Percentiles rank a stretch among this genome's conserved stretches.
Conservation (phyloP, 2,888 invertebrate genomes). For the Luffia ferchaultella region DNA sequence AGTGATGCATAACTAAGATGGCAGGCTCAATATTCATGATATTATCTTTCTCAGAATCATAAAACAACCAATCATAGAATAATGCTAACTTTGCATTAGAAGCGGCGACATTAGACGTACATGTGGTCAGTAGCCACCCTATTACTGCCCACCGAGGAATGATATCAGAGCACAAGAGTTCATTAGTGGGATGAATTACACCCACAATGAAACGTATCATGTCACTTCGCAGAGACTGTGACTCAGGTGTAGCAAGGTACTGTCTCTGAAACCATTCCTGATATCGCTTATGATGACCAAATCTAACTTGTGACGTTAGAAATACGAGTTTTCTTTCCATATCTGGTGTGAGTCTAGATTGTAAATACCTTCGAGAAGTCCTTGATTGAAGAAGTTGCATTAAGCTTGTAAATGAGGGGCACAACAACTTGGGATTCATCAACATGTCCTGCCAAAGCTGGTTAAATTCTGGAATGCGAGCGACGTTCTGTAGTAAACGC, state of each 20-base stretch:
- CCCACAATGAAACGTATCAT: conserved; percentile 94
- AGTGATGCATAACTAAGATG: conserved; percentile 93
- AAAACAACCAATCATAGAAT: conserved; percentile 94
- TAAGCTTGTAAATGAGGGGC: conserved; percentile 81
- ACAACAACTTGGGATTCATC: conserved; percentile 76
- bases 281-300: conserved; percentile 91
- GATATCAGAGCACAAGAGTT: conserved; percentile 91
- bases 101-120: conserved; percentile 87
- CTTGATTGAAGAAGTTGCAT: conserved; percentile 81
- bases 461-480: conserved; percentile 88
- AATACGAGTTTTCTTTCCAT: conserved; percentile 93
- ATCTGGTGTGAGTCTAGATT: conserved; percentile 87
- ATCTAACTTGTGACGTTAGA: conserved; percentile 83
- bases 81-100: conserved; percentile 91
- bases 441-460: conserved; percentile 88
- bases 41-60: conserved; percentile 89
- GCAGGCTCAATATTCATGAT: conserved; percentile 97
- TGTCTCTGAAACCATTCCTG: conserved; percentile 95
- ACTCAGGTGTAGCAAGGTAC: conserved; percentile 91
- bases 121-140: conserved; percentile 91
- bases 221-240: conserved; percentile 89
- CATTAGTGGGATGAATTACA: conserved; percentile 93
- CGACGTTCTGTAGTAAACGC: conserved; percentile 87
- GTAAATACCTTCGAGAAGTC: conserved; percentile 87
- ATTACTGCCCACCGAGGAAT: conserved; percentile 96